Evolutionary conservation across 2,797 vertebrate genomes (phyloP).

Genomic region (Kryptolebias ocellatus): DNA sequence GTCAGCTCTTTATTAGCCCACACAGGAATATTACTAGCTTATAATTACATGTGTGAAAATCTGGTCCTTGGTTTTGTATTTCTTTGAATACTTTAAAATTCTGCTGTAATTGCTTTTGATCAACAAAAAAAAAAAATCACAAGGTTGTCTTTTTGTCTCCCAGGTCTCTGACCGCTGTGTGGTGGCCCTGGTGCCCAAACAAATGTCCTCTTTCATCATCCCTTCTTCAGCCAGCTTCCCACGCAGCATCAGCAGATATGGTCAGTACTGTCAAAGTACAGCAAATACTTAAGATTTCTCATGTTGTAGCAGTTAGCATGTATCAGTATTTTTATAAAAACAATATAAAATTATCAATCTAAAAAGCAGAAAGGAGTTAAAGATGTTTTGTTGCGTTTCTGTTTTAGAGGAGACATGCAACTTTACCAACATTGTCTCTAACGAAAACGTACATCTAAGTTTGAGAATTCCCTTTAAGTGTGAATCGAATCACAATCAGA

Average conservation of each 20-base stretch:
- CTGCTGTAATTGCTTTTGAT: constrained; percentile 16
- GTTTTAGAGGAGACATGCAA: too few species aligned
- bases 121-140: background rate
- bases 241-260: constrained; percentile 96
- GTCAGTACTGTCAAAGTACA: constrained; percentile 77
- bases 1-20: background rate
- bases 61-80: constrained; percentile 8
- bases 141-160: constrained; percentile 39
- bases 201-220: constrained; percentile 98
- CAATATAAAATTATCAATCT: background rate
- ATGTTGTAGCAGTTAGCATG: background rate
- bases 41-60: constrained; percentile 1
- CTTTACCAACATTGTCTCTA: too few species aligned
- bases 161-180: constrained; percentile 97
- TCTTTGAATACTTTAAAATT: background rate
- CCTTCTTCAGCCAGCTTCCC: constrained; percentile 96
- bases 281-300: constrained; percentile 24
- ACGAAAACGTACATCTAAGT: too few species aligned
- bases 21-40: background rate
- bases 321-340: constrained; percentile 19
- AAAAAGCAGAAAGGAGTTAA: too few species aligned
- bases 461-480: background rate
- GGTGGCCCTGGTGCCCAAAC: constrained; percentile 96
- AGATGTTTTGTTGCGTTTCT: background rate
- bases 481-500: background rate